Conservation (phyloP, 2,888 invertebrate genomes). For the Chymomyza amoena region DNA sequence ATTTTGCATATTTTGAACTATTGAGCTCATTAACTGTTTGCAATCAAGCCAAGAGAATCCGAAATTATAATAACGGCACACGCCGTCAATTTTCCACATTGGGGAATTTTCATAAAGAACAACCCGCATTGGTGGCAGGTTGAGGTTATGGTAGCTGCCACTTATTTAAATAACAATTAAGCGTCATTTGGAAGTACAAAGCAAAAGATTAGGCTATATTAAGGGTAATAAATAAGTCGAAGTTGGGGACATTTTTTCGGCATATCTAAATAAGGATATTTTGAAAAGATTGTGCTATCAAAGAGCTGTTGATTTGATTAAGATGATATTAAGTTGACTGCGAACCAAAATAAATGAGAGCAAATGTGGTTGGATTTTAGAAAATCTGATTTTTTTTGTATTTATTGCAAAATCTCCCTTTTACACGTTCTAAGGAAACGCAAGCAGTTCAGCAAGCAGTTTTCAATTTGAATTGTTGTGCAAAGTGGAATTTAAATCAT, state of each 20-base stretch:
- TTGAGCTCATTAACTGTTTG: constrained; percentile 62
- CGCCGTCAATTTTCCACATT: neutral
- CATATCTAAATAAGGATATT: neutral
- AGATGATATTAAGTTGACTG: neutral
- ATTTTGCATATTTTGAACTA: constrained; percentile 64
- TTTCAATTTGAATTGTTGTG: too few species aligned
- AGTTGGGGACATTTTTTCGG: neutral
- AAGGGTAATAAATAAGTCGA: neutral
- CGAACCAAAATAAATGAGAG: too few species aligned
- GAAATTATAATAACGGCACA: constrained; percentile 29
- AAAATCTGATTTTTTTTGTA: too few species aligned
- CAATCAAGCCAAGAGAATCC: constrained; percentile 45
- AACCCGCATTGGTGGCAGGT: neutral
- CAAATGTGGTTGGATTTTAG: too few species aligned
- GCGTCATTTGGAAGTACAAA: neutral
- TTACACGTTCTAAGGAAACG: too few species aligned
- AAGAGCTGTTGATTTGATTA: neutral
- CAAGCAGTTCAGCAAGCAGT: too few species aligned
- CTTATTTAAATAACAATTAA: neutral
- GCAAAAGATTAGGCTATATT: neutral
- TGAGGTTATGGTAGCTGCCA: neutral
- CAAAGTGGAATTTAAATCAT: too few species aligned
- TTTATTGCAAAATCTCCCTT: too few species aligned
- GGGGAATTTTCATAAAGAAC: constrained; percentile 16
- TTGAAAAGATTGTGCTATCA: neutral